Evolutionary conservation across 2,888 invertebrate species (phyloP).

Genomic region (Exephanes ischioxanthus): DNA sequence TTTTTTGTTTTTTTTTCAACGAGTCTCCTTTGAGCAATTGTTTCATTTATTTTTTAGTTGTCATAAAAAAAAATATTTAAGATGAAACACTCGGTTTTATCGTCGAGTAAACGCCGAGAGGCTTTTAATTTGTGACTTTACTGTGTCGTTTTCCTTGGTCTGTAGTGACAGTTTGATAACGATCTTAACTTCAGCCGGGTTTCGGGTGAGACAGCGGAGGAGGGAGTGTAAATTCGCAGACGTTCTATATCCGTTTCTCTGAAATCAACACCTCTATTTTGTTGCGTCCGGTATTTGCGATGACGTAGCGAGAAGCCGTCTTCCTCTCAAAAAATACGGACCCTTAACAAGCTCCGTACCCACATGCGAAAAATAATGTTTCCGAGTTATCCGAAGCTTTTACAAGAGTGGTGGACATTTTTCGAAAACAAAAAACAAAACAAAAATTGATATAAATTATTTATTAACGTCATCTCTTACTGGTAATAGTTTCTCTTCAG

Average conservation of each 20-base stretch:
- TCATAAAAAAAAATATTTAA: too few species aligned
- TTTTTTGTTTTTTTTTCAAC: not conserved
- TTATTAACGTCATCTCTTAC: too few species aligned
- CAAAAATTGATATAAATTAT: too few species aligned
- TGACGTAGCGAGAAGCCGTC: not conserved
- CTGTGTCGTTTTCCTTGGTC: not conserved
- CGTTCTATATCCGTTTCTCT: not conserved
- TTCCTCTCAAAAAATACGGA: not conserved
- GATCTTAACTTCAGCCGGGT: constrained; percentile 19
- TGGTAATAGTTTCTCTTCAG: not conserved
- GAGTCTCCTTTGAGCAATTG: too few species aligned
- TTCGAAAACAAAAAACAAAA: not conserved
- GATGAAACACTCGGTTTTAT: not conserved
- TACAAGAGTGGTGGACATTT: not conserved
- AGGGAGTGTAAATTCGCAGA: constrained; percentile 1
- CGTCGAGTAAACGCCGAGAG: constrained; percentile 4
- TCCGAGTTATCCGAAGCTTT: not conserved
- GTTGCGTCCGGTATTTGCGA: constrained; percentile 10
- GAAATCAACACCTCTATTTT: constrained; percentile 21
- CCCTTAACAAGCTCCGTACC: not conserved
- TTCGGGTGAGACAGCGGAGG: not conserved
- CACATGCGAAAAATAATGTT: not conserved
- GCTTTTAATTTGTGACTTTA: not conserved
- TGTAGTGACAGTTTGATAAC: constrained; percentile 11
- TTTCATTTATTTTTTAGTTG: too few species aligned